phyloP scores from a whole-genome alignment of 2,888 invertebrate species.

The Galerucella calmariensis region DNA sequence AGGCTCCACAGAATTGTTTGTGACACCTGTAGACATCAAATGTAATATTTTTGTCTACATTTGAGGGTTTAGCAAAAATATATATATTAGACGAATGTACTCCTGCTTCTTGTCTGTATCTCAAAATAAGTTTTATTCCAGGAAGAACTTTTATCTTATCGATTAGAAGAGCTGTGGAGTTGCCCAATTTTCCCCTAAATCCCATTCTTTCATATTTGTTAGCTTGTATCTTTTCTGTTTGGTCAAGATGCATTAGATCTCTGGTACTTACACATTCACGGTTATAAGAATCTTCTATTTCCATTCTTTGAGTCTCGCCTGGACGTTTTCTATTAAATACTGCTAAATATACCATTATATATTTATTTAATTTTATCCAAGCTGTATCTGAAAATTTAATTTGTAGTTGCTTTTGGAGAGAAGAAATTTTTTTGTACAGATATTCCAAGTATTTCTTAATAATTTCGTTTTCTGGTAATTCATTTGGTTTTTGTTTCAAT shows the following conservation, averaged over 20 bases:
- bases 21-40: not conserved
- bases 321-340: conserved; percentile 28
- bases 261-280: conserved; percentile 6
- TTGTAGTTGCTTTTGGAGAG: not conserved
- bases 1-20: not conserved
- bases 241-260: not conserved
- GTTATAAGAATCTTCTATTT: conserved; percentile 3
- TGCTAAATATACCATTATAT: conserved; percentile 17
- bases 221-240: not conserved
- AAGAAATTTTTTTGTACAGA: conserved; percentile 2
- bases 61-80: not conserved
- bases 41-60: not conserved
- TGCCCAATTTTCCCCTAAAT: not conserved
- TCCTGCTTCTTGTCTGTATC: not conserved
- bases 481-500: not conserved
- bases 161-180: not conserved
- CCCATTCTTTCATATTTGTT: not conserved
- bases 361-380: conserved; percentile 11
- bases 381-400: not conserved
- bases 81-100: not conserved
- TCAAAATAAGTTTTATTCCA: not conserved
- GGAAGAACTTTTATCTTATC: not conserved
- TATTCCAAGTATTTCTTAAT: conserved; percentile 13
- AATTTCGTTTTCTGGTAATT: conserved; percentile 12
- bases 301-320: conserved; percentile 23